Evolutionary conservation across 2,888 invertebrate genomes (phyloP).

Genomic region (Nezara viridula): DNA sequence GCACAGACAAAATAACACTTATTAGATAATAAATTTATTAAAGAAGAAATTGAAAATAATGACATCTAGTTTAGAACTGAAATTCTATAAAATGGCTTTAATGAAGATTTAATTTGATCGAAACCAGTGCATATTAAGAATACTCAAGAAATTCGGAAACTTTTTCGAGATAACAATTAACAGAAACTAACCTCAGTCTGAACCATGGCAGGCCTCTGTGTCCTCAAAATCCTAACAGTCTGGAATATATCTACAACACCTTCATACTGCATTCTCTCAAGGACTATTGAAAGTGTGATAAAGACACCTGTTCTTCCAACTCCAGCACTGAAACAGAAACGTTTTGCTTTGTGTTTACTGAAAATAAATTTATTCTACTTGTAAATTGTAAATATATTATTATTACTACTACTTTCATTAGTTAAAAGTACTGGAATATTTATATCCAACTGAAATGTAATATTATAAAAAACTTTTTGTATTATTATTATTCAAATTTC

Average conservation of each 20-base stretch:
- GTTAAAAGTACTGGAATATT: too few species aligned
- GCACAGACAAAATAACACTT: constrained; percentile 65
- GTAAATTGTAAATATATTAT: too few species aligned
- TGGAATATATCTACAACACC: constrained; percentile 99
- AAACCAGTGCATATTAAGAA: neutral
- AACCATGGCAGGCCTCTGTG: constrained; percentile 99
- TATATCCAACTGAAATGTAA: too few species aligned
- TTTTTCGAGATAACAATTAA: neutral
- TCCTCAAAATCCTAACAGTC: constrained; percentile 96
- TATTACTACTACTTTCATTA: too few species aligned
- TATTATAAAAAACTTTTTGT: too few species aligned
- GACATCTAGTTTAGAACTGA: neutral
- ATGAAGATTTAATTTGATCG: neutral
- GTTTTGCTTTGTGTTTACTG: neutral
- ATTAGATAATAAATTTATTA: neutral
- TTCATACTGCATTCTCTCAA: constrained; percentile 99
- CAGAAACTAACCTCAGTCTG: constrained; percentile 90
- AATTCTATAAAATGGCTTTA: neutral
- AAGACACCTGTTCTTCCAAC: constrained; percentile 99
- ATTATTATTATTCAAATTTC: too few species aligned
- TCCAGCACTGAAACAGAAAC: constrained; percentile 82
- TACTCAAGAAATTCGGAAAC: neutral
- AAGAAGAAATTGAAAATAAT: neutral
- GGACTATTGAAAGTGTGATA: constrained; percentile 95
- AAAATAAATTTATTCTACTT: too few species aligned